These are phyloP conservation scores for Thryonomys swinderianus DNA, from an alignment of 2,113 vertebrate genomes.

Conservation along the genomic window DNA sequence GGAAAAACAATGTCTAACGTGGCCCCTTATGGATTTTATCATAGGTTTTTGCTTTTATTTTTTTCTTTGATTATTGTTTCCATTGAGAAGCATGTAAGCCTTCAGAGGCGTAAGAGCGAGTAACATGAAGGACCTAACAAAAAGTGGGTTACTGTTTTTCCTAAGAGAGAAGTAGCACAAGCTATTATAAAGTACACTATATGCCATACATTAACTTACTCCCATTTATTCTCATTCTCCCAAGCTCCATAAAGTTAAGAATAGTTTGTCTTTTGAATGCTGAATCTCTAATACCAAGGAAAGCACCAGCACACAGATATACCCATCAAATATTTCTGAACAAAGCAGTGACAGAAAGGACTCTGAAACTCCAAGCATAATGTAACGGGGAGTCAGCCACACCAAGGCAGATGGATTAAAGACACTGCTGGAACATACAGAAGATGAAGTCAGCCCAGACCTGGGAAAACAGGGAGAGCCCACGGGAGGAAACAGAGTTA, in stretches of 20 bases:
- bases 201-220: background rate
- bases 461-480: background rate
- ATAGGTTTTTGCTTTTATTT: background rate
- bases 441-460: background rate
- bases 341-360: background rate
- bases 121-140: background rate
- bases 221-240: background rate
- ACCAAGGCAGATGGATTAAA: accelerated
- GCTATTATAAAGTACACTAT: background rate
- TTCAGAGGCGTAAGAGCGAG: too few species aligned
- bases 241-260: background rate
- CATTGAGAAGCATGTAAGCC: background rate
- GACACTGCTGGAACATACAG: accelerated
- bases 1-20: background rate
- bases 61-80: too few species aligned
- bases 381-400: background rate
- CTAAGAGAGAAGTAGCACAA: background rate
- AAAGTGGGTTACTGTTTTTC: background rate
- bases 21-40: background rate
- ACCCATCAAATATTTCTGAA: background rate
- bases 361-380: background rate
- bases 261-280: background rate
- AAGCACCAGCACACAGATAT: background rate
- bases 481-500: background rate
- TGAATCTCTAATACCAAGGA: background rate